Conservation (phyloP, 2,797 vertebrate species). For the Ceyx erithaca region DNA sequence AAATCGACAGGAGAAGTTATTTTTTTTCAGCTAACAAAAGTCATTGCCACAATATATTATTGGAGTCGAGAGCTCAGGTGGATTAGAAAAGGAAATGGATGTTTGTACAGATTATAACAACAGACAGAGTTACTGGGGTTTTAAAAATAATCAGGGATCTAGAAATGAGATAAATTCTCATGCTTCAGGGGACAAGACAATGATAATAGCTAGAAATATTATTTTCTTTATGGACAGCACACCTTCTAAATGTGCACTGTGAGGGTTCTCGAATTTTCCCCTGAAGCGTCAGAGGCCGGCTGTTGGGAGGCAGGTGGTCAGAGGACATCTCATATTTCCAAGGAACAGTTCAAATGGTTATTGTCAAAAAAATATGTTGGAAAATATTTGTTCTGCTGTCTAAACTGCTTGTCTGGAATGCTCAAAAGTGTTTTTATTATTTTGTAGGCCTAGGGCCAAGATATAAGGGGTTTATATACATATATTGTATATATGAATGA, state of each 20-base stretch:
- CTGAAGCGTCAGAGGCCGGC: background rate
- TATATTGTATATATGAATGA: background rate
- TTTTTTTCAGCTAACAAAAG: constrained; percentile 26
- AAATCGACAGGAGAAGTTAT: constrained; percentile 25
- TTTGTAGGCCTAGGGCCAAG: background rate
- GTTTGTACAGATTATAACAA: background rate
- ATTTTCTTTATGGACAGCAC: background rate
- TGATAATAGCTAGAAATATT: background rate
- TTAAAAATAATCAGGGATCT: constrained; percentile 26
- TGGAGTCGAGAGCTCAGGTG: background rate
- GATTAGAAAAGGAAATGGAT: constrained; percentile 38
- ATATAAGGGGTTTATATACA: background rate
- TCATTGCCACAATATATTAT: background rate
- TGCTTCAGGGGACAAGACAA: background rate
- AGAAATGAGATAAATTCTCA: background rate
- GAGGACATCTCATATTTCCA: background rate
- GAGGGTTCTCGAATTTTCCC: background rate
- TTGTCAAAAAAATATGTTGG: background rate
- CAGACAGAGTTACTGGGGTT: background rate
- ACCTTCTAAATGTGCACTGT: background rate
- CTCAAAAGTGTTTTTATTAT: background rate
- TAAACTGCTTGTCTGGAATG: background rate
- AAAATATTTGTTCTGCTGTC: background rate
- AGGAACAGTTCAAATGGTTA: background rate
- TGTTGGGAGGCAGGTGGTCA: background rate